phyloP scores from a whole-genome alignment of 2,797 vertebrate species.

The Phoebastria nigripes region DNA sequence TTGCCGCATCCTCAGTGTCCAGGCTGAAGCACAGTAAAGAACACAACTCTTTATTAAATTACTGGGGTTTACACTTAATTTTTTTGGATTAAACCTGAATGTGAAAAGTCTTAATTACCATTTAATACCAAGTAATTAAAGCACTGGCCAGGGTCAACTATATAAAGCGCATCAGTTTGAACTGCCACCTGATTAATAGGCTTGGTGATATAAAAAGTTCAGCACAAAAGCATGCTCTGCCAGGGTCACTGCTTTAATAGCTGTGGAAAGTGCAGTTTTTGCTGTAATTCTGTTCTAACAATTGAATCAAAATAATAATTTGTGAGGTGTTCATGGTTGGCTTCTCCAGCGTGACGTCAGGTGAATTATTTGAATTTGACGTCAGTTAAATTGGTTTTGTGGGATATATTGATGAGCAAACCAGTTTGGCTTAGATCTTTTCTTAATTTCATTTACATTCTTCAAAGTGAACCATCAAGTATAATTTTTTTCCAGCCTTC shows the following conservation, averaged over 20 bases:
- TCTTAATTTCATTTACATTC: constrained; percentile 6
- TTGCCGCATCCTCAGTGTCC: constrained; percentile 78
- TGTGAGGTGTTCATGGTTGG: constrained; percentile 46
- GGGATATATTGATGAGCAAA: neutral
- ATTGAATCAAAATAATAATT: constrained; percentile 71
- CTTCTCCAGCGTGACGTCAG: constrained; percentile 52
- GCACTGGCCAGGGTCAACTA: constrained; percentile 58
- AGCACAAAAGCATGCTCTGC: constrained; percentile 58
- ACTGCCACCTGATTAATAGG: constrained; percentile 75
- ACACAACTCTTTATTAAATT: constrained; percentile 78
- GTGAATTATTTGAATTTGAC: constrained; percentile 58
- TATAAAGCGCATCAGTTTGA: constrained; percentile 62
- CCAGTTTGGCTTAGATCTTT: neutral
- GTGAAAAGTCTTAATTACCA: constrained; percentile 82
- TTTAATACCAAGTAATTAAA: constrained; percentile 80
- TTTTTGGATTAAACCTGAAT: constrained; percentile 73
- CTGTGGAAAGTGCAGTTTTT: constrained; percentile 71
- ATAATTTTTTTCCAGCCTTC: neutral
- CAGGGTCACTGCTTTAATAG: constrained; percentile 74
- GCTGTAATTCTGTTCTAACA: constrained; percentile 67
- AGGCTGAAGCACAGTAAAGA: constrained; percentile 74
- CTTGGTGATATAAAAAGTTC: constrained; percentile 69
- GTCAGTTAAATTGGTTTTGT: constrained; percentile 48
- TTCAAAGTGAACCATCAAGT: neutral
- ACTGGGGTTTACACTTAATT: constrained; percentile 72